Evolutionary conservation across 92 coral and sea anemone species (phyloP), one percentile per base, ranked within the genome.

Genomic region (Pocillopora grandis): DNA sequence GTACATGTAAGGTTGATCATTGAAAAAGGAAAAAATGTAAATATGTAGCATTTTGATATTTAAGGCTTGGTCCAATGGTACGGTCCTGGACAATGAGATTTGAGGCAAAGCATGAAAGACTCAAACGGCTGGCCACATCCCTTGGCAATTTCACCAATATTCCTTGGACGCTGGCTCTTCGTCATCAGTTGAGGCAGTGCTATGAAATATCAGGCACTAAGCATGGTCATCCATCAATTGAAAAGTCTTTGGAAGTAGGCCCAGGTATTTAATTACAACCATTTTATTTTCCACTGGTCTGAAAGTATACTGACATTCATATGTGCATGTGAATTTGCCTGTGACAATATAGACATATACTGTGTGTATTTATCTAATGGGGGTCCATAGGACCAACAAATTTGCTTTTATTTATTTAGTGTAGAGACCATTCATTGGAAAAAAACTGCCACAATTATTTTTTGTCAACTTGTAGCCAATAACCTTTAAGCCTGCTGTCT

Each of bases 151-250:
- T 81, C 37, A 86, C 77, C 6, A 90, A 90, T 66, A 74, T 90
- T 11, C 87, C 93, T 21, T 86, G 89, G 84, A 90, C 90, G 12
- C 66, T 90, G 56, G 87, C 90, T 15, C 67, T 72, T n/a, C 83
- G 89, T 13, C 83, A 80, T 66, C 89, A 89, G 77, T 77, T 78
- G 62, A 76, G 84, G 73, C 93, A 90, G 71, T 86, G 92, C 73
- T 86, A 86, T 77, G 90, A 82, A 63, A 81, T 87, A 33, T 75
- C 87, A 65, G 87, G 90, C 58, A 76, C 59, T 72, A 82, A 52
- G 63, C 79, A 87, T 75, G 87, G 80, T 11, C 87, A 82, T 65
- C 88, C 90, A 23, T 16, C 84, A 31, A 70, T 58, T 19, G 91
- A 82, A 80, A 88, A 88, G 35, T 84, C 88, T 78, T 78, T 88